Evolutionary conservation across 2,113 vertebrate genomes (phyloP), one percentile per base, ranked within the genome.

Genomic region (Calonectris borealis): DNA sequence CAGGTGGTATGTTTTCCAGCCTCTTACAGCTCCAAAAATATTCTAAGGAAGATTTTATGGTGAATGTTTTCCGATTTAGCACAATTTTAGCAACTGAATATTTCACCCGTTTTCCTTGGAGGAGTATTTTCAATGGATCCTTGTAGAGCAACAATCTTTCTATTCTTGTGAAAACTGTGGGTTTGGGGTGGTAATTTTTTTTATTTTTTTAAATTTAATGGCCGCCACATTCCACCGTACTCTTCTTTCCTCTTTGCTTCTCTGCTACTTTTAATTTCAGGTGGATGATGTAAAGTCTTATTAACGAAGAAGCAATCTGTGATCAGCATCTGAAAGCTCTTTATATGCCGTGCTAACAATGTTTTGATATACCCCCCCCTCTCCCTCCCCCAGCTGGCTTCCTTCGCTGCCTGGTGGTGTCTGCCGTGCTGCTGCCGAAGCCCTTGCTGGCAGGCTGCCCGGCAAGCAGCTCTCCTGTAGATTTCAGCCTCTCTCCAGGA

Each of bases 371-470:
- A 46, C 51, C 72, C 66, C 42, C 66, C 65, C 6, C 11, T 12
- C 48, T 61, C 73, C 64, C 75, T 91, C 44, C 79, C 57, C 34
- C 92, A 62, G 62, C 94, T 93, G 97, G 80, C 96, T 97, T 96
- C 96, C 96, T 94, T 86, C 19, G 42, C 96, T 97, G 97, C 96
- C 94, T 97, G 97, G 94, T 64, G 77, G 55, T 93, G 97, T 96
- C 95, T 97, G 96, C 95, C 49, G 77, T 44, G 96, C 79, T 38
- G 96, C 96, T 79, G 97, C 79, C 11, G 90, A 96, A 97, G 97
- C 94, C 94, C 95, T 97, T 79, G 90, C 96, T 98, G 98, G 98
- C 98, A 95, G 98, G 55, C 87, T 97, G 98, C 98, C 98, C 94
- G 12, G 96, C 97, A 60, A 97, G 97, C 98, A 79, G 97, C 93